These are phyloP conservation scores for Drymonia ruficornis DNA, from an alignment of 2,888 invertebrate species.

Conservation along the genomic window DNA sequence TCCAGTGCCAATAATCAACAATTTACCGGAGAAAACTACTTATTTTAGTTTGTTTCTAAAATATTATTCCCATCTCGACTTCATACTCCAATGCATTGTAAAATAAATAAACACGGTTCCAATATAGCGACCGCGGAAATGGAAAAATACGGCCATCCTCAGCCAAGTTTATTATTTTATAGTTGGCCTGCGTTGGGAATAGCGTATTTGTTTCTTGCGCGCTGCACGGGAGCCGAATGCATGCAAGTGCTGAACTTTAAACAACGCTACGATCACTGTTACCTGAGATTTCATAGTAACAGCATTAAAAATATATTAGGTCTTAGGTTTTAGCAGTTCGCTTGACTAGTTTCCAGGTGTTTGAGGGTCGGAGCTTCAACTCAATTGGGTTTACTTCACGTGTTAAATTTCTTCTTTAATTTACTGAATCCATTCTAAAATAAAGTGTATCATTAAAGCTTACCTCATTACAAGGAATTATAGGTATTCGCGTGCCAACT, in stretches of 20 bases:
- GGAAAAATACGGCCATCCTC: constrained; percentile 41
- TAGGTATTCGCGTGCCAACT: constrained; percentile 1
- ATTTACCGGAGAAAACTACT: constrained; percentile 8
- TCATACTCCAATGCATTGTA: constrained; percentile 37
- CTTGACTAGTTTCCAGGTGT: no score
- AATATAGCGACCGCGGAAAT: constrained; percentile 43
- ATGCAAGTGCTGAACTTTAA: constrained; percentile 13
- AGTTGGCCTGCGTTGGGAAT: constrained; percentile 32
- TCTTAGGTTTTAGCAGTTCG: not conserved
- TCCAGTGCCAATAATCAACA: not conserved
- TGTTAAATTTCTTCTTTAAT: no score
- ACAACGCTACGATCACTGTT: constrained; percentile 4
- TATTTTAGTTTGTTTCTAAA: constrained; percentile 20
- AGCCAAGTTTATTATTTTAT: constrained; percentile 41
- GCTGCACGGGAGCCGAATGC: constrained; percentile 13
- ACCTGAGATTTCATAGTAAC: not conserved
- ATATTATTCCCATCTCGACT: constrained; percentile 31
- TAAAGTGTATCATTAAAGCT: constrained; percentile 2
- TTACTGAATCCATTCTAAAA: not conserved
- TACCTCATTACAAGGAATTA: constrained; percentile 2
- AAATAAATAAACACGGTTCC: constrained; percentile 45
- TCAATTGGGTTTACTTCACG: no score
- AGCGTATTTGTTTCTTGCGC: constrained; percentile 29
- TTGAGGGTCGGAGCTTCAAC: no score
- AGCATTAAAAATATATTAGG: not conserved